phyloP scores from a whole-genome alignment of 1,140 invertebrate species.

The Tenebrio molitor region DNA sequence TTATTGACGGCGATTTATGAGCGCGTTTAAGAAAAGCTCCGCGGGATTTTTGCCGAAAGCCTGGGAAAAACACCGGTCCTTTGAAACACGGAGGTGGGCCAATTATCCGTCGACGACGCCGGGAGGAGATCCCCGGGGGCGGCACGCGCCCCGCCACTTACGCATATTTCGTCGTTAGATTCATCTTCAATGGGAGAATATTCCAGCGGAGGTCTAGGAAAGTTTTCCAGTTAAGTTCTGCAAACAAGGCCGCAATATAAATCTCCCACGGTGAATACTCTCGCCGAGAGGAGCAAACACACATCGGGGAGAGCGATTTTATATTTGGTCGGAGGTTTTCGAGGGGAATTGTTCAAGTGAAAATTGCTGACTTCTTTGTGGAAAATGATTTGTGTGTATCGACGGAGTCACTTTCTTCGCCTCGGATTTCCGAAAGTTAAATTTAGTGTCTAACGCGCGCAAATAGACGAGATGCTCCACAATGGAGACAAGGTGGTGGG shows the following conservation, averaged over 20 bases:
- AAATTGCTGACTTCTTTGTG: background rate
- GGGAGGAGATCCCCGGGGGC: no score
- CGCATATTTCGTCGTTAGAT: background rate
- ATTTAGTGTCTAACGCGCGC: background rate
- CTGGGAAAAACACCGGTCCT: no score
- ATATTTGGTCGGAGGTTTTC: no score
- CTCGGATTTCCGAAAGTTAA: background rate
- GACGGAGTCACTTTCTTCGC: background rate
- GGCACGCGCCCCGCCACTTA: no score
- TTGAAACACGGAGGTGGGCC: no score
- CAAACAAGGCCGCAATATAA: constrained; percentile 19
- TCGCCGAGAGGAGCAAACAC: no score
- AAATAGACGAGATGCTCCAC: no score
- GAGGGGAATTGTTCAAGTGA: constrained; percentile 4
- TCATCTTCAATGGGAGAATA: constrained; percentile 1
- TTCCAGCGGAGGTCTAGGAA: no score
- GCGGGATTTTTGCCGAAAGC: background rate
- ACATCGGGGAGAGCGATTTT: background rate
- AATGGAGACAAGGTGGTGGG: background rate
- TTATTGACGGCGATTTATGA: constrained; percentile 17
- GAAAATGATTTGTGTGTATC: constrained; percentile 16
- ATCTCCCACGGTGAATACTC: background rate
- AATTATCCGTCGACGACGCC: no score
- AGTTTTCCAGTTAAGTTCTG: constrained; percentile 25
- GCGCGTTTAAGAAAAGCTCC: background rate